These are phyloP conservation scores for Oeneis ivallda DNA, from an alignment of 2,888 invertebrate species.

Conservation along the genomic window DNA sequence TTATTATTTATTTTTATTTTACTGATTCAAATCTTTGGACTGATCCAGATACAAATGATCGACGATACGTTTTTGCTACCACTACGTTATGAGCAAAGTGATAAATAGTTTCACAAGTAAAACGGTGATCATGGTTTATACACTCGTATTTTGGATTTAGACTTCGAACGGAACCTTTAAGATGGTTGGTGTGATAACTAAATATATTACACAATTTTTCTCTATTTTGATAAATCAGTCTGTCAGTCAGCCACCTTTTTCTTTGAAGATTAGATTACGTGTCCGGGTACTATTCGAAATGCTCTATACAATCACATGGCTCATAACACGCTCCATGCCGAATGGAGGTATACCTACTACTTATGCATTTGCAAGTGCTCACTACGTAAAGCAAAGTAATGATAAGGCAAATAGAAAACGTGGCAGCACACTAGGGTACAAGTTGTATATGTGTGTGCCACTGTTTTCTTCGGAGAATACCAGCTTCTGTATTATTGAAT, in stretches of 20 bases:
- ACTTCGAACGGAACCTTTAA: too few species aligned
- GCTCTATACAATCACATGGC: neutral
- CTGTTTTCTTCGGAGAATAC: conserved; percentile 18
- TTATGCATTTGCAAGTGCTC: neutral
- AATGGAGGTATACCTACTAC: conserved; percentile 5
- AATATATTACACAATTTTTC: too few species aligned
- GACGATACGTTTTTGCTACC: too few species aligned
- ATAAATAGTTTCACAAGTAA: neutral
- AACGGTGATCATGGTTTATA: too few species aligned
- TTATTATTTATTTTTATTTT: too few species aligned
- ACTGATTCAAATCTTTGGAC: too few species aligned
- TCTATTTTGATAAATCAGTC: too few species aligned
- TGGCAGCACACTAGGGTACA: conserved; percentile 19
- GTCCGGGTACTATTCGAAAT: neutral
- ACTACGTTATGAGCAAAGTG: neutral
- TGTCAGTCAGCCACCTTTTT: too few species aligned
- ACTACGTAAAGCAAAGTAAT: conserved; percentile 19
- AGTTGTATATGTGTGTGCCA: conserved; percentile 6
- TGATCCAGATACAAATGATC: too few species aligned
- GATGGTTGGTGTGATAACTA: too few species aligned
- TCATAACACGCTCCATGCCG: neutral
- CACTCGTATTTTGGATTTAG: too few species aligned
- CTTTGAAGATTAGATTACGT: too few species aligned
- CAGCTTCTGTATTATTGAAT: neutral
- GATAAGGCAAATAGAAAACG: conserved; percentile 36